Evolutionary conservation across 2,797 vertebrate species (phyloP), one percentile per base, ranked within the genome.

Genomic region (Parambassis ranga): DNA sequence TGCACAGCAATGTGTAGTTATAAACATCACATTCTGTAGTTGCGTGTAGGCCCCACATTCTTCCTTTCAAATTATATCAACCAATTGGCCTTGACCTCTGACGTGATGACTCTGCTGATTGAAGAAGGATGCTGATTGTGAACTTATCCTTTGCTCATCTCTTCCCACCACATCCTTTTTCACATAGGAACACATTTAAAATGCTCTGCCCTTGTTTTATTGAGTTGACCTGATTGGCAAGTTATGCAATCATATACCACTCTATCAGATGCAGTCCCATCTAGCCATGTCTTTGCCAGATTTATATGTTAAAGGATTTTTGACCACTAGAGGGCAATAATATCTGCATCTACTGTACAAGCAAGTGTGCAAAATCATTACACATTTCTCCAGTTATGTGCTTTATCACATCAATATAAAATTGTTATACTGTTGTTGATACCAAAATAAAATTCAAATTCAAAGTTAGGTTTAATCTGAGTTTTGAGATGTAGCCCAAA

Each of bases 221-320:
- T 42, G 0, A 10, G 10, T 42, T 52, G 7, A 66, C 7, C 14
- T 28, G 38, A 10, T 16, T 36, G 0, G 42, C 20, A 53, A 7
- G 51, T 74, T 77, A 49, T 20, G 37, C 64, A 15, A 46, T 14
- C 26, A 22, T 13, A 74, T 48, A 11, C 27, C 22, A 35, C 64
- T 49, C 30, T 23, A 50, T 55, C 72, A 60, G 0, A 64, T 27
- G 36, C 19, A 27, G 7, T 9, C n/a, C 51, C 28, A 15, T 7
- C 0, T 3, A 18, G 7, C 32, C 10, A 3, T 33, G 18, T 18
- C 4, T 26, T 24, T 27, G 48, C 22, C 27, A 24, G 22, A 26
- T 26, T 27, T 51, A 31, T n/a, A 11, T 3, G 3, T 13, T 4
- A 31, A 13, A 30, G 11, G 3, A 4, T 33, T 33, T 33, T 13